A percentile compares a stretch with the other conserved stretches of the same genome.
These are phyloP conservation scores for Drosophila sechellia DNA, from an alignment of 1,140 invertebrate genomes.

Conservation along the genomic window DNA sequence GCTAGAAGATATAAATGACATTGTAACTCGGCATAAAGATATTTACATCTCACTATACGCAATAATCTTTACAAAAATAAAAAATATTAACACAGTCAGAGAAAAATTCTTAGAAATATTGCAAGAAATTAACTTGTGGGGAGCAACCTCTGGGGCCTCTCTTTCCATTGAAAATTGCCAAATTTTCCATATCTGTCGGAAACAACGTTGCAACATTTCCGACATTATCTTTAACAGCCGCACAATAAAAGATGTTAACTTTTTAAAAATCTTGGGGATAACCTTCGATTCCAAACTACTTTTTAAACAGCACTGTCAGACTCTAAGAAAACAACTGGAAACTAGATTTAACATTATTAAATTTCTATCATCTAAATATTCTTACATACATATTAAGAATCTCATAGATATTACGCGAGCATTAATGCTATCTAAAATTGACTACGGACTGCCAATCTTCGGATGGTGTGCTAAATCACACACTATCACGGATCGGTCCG, in stretches of 20 bases:
- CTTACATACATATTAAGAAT: neutral
- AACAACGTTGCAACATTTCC: neutral
- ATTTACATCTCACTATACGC: no score
- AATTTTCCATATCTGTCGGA: no score
- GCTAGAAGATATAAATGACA: neutral
- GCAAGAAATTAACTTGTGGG: no score
- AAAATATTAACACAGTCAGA: no score
- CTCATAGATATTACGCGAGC: neutral
- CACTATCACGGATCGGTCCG: no score
- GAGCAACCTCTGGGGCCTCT: no score
- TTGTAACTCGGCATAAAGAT: neutral
- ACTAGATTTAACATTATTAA: constrained; percentile 1
- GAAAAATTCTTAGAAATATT: no score
- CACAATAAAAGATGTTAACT: no score
- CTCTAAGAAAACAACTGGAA: neutral
- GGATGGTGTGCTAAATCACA: constrained; percentile 5
- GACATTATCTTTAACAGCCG: no score
- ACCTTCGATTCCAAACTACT: neutral
- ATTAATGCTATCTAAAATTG: constrained; percentile 1
- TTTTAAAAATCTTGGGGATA: neutral
- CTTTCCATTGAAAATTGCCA: no score
- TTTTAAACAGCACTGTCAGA: neutral
- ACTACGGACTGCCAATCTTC: constrained; percentile 4
- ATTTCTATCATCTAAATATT: constrained; percentile 7
- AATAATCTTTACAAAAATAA: no score